Evolutionary conservation across 2,888 invertebrate genomes (phyloP), one percentile per base, ranked within the genome.

Genomic region (Polydrusus pterygomalis): DNA sequence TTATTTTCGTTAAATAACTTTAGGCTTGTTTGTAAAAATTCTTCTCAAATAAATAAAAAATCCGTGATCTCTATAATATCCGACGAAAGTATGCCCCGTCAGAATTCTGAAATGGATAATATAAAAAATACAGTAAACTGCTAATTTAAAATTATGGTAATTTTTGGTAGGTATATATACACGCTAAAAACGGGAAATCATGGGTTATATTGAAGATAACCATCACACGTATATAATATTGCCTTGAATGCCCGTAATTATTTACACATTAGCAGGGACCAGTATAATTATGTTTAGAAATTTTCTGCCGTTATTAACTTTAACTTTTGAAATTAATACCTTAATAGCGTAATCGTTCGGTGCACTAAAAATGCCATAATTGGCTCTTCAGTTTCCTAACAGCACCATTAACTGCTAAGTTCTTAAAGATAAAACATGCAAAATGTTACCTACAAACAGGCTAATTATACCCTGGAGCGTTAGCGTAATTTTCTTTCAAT

Each of bases 231-330:
- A 78, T 58, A 75, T 75, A 75, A 75, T 75, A 70, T 70, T 60
- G 72, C 85, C 85, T 85, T 85, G 86, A 84, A 85, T 83, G 81
- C 77, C 77, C 81, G 86, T 87, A 87, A 87, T 87, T 87, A 87
- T 87, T 87, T 87, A 87, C 87, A 87, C 87, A 87, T 87, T 87
- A 87, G 87, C 87, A 83, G 82, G 81, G 82, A 82, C 81, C 81
- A 84, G 63, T 72, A 64, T 87, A 87, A 87, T 87, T 87, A 85
- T 83, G 85, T 84, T 84, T 84, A 82, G 82, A 80, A 85, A 82
- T 83, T 80, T 82, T 84, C 82, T 85, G 84, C 84, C 68, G 83
- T 86, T 84, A 86, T 87, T 87, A 87, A 82, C 82, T 82, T 84
- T 84, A 85, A 85, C 83, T 85, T 84, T 84, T 84, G 86, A 86